Evolutionary conservation across 2,113 vertebrate genomes (phyloP).

Genomic region (Athene cunicularia): DNA sequence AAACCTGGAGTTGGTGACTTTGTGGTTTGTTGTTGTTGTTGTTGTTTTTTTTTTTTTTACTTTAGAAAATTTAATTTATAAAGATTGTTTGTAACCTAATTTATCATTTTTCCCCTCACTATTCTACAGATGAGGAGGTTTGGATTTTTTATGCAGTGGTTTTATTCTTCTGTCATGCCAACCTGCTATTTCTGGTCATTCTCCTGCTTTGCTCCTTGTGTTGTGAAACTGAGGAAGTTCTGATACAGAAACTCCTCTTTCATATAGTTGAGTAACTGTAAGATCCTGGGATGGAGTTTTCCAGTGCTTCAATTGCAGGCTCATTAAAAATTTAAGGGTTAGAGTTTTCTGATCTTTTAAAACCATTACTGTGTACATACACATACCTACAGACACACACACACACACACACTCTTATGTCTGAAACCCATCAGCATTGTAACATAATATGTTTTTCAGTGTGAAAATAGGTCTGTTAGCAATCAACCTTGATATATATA

Average conservation of each 20-base stretch:
- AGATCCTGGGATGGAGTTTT: not conserved
- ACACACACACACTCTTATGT: not conserved
- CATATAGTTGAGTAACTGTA: not conserved
- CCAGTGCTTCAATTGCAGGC: not conserved
- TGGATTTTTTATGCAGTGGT: not conserved
- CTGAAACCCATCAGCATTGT: not conserved
- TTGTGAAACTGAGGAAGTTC: not conserved
- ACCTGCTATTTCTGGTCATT: not conserved
- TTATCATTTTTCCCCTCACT: not conserved
- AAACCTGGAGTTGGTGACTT: not conserved
- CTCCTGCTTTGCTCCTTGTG: not conserved
- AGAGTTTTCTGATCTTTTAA: not conserved
- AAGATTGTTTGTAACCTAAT: not conserved
- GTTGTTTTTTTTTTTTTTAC: not conserved
- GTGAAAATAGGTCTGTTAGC: not conserved
- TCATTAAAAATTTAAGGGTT: not conserved
- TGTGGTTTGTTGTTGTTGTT: fast-evolving
- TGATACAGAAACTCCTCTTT: not conserved
- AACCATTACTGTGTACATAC: not conserved
- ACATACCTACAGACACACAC: not conserved
- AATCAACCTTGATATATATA: not conserved
- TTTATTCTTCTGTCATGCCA: not conserved
- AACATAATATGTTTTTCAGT: not conserved
- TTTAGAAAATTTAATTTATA: not conserved
- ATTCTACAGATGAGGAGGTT: not conserved